Percentiles rank a stretch among this genome's conserved stretches.
These are phyloP conservation scores for Coptodon rendalli DNA, from an alignment of 2,113 vertebrate species.

Conservation along the genomic window DNA sequence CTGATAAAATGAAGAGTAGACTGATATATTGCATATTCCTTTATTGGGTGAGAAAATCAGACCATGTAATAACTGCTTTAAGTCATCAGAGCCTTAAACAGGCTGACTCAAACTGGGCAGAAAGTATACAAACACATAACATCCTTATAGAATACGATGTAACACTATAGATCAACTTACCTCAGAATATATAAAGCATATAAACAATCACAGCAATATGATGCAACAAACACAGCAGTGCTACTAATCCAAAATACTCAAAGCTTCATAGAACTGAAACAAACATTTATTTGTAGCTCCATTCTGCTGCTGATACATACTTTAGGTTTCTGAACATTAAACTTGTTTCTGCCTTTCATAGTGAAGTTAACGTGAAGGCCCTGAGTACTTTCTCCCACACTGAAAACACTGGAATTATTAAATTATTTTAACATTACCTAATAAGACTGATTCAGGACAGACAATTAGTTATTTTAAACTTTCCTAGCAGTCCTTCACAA, in stretches of 20 bases:
- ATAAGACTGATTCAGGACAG: background rate
- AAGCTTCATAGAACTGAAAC: rapidly evolving
- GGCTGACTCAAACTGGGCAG: background rate
- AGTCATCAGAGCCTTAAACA: background rate
- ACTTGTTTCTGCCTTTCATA: rapidly evolving
- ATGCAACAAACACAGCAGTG: rapidly evolving
- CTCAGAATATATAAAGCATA: background rate
- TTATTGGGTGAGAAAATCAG: background rate
- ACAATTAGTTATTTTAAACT: background rate
- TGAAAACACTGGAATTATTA: background rate
- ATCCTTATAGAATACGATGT: background rate
- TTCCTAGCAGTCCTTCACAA: background rate
- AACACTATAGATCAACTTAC: background rate
- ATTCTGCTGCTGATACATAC: background rate
- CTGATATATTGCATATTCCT: background rate
- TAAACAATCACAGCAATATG: background rate
- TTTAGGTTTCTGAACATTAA: background rate
- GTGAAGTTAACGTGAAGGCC: rapidly evolving
- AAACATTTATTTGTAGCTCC: rapidly evolving
- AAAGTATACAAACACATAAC: rapidly evolving
- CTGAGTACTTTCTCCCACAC: background rate
- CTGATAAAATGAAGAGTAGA: background rate
- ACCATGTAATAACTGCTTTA: background rate
- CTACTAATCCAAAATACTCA: rapidly evolving
- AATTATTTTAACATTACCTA: background rate